Base-by-base conservation (phyloP, 2,888 invertebrate species). In the Macaria notata region DNA sequence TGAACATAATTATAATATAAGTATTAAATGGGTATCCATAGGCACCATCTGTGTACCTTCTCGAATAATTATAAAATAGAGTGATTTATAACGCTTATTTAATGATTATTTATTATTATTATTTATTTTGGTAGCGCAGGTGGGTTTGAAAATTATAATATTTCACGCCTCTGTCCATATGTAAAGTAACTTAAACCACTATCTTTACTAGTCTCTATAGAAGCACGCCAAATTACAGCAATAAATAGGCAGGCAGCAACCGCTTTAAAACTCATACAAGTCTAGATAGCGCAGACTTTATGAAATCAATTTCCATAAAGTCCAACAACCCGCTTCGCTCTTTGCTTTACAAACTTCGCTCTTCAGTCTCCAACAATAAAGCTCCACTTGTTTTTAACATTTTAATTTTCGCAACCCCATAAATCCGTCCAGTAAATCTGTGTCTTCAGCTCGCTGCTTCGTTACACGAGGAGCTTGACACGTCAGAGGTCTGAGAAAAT, bases 281-380 rank as follows among this genome's bases (percentile, higher is more conserved):
- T 67, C 70, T 71, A 75, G 73, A 73, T 61, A 71, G 67, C 64
- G 68, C 65, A 66, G 66, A 56, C 55, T 50, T 49, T 58, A 63
- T 72, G 63, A 78, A 78, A 79, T 80, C 75, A 77, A 78, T 77
- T 79, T 74, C 69, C 70, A 62, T 62, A 63, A 46, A 75, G 70
- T 70, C 71, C 67, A 70, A 69, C 68, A 72, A 66, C 71, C 71
- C 68, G 70, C 68, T 70, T 55, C 60, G 19, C 52, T 63, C 49
- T 6, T 38, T 9, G 3, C 41, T 53, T 19, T 0, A 3, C 9
- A 33, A 76, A 72, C 66, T 58, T 30, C 52, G 36, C 7, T 62
- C 48, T 46, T 73, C 66, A 60, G n/a, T 3, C 46, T 6, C 47
- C 3, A 3, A 0, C 0, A 30, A 19, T 36, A 56, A 50, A 61